Percentiles rank a stretch among this genome's conserved stretches.
Evolutionary conservation across 2,113 vertebrate species (phyloP).

Genomic region (Cochlearius cochlearius): DNA sequence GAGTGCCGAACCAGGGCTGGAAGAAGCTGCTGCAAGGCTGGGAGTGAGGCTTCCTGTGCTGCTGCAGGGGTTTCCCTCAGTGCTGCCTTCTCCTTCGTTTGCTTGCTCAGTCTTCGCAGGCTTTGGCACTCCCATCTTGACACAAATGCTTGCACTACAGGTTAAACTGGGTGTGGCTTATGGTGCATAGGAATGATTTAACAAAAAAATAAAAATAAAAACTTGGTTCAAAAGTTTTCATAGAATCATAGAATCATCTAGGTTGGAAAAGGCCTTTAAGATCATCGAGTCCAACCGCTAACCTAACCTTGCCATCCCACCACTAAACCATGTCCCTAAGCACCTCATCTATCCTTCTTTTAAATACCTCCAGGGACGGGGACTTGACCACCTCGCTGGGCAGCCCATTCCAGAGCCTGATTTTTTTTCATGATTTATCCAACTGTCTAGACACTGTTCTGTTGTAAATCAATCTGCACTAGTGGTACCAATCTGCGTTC

Average conservation of each 20-base stretch:
- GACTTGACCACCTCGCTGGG: no score
- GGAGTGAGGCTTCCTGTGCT: background rate
- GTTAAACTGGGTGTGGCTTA: background rate
- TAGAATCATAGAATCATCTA: no score
- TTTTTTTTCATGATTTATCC: background rate
- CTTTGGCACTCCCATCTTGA: background rate
- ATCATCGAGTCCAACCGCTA: no score
- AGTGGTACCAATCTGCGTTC: background rate
- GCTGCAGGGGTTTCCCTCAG: background rate
- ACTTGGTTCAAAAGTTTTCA: background rate
- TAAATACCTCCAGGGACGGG: no score
- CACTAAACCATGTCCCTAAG: no score
- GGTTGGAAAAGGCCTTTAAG: no score
- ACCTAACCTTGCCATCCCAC: no score
- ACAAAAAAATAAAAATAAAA: background rate
- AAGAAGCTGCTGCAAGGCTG: background rate
- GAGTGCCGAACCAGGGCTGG: background rate
- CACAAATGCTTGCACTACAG: background rate
- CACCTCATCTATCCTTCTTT: no score
- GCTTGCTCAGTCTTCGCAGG: background rate
- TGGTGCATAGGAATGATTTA: background rate
- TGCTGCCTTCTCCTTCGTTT: background rate
- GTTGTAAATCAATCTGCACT: background rate
- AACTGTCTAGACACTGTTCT: background rate
- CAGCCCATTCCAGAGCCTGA: no score